These are phyloP conservation scores for Agriopis aurantiaria DNA, from an alignment of 2,888 invertebrate species.

Conservation along the genomic window DNA sequence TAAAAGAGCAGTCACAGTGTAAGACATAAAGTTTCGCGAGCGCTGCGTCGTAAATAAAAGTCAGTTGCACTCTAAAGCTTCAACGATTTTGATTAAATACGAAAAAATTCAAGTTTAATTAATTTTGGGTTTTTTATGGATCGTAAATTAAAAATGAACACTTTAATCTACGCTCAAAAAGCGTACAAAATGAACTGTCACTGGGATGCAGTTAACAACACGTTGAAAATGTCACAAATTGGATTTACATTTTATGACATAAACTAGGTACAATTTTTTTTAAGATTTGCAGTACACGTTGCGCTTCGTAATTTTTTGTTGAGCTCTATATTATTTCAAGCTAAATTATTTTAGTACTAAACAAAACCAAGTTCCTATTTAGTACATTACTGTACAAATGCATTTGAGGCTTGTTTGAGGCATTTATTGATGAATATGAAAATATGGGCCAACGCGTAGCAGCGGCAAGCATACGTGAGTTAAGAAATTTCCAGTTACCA, in stretches of 20 bases:
- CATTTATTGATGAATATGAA: too few relatives aligned
- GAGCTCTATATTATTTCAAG: background rate
- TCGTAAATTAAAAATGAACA: slow-evolving; percentile 17
- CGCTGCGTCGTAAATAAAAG: slow-evolving; percentile 22
- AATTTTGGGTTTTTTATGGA: slow-evolving; percentile 18
- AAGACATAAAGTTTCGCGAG: slow-evolving; percentile 30
- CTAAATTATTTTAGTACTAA: background rate
- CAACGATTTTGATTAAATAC: slow-evolving; percentile 15
- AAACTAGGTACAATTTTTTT: too few relatives aligned
- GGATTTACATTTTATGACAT: background rate
- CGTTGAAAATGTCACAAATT: background rate
- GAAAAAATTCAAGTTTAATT: slow-evolving; percentile 22
- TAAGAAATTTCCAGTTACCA: too few relatives aligned
- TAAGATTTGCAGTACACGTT: too few relatives aligned
- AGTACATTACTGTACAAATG: too few relatives aligned
- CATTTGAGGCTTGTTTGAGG: too few relatives aligned
- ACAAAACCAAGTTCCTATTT: background rate
- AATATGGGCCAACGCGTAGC: too few relatives aligned
- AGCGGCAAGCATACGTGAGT: too few relatives aligned
- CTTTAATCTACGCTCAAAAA: slow-evolving; percentile 10
- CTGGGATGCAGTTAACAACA: slow-evolving; percentile 5
- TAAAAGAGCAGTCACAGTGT: slow-evolving; percentile 36
- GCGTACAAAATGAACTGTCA: slow-evolving; percentile 18
- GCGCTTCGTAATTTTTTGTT: background rate
- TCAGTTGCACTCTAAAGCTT: slow-evolving; percentile 19